Conservation (phyloP, 2,888 invertebrate species). For the Octonoba sinensis region DNA sequence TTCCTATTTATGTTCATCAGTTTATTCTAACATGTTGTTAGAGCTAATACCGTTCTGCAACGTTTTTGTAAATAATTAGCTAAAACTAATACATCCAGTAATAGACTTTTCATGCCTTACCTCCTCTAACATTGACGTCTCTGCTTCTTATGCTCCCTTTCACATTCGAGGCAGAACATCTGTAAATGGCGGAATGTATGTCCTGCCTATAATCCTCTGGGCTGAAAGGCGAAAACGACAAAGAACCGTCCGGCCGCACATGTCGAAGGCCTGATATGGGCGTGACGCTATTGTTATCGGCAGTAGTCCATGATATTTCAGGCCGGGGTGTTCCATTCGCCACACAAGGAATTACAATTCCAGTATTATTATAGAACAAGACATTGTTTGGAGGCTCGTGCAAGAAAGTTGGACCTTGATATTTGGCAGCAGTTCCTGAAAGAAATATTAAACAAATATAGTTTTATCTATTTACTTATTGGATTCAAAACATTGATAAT, state of each 20-base stretch:
- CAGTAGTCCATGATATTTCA: constrained; percentile 42
- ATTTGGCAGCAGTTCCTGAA: constrained; percentile 21
- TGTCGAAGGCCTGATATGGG: constrained; percentile 57
- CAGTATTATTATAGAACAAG: constrained; percentile 58
- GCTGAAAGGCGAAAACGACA: constrained; percentile 93
- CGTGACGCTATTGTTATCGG: constrained; percentile 30
- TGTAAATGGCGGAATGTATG: constrained; percentile 93
- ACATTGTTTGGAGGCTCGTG: constrained; percentile 62
- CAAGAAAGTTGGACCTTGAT: constrained; percentile 59
- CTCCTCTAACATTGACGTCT: constrained; percentile 94
- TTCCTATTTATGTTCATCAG: too few species aligned
- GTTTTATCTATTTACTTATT: too few species aligned
- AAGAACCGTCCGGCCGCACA: constrained; percentile 79
- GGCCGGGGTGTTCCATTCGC: constrained; percentile 50
- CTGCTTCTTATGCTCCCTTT: constrained; percentile 91
- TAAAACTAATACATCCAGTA: too few species aligned
- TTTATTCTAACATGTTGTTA: too few species aligned
- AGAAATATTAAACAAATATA: too few species aligned
- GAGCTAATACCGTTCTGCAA: too few species aligned
- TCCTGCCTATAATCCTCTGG: constrained; percentile 93
- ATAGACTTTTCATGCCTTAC: too few species aligned
- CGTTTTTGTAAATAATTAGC: too few species aligned
- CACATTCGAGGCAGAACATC: constrained; percentile 89
- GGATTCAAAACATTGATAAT: too few species aligned
- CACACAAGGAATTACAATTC: constrained; percentile 47